Conservation (phyloP, 2,888 invertebrate genomes). For the Pachliopta kotzebuea region DNA sequence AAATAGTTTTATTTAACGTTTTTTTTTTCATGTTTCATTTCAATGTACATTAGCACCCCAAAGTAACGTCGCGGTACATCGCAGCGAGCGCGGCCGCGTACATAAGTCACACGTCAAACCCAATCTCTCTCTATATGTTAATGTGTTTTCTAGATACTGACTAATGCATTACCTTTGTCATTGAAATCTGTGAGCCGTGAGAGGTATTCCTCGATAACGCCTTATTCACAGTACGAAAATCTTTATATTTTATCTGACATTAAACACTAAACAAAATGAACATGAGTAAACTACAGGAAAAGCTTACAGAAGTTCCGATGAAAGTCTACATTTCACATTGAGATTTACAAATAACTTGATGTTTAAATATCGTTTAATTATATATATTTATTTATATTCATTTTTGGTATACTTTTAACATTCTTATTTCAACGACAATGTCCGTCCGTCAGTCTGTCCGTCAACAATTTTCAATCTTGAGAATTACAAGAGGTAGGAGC, state of each 20-base stretch:
- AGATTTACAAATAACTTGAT: no score
- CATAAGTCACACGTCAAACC: constrained; percentile 29
- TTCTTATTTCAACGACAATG: no score
- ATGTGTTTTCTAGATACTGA: constrained; percentile 30
- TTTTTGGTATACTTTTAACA: no score
- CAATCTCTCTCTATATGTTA: constrained; percentile 29
- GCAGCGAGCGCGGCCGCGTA: constrained; percentile 9
- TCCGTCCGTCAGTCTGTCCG: no score
- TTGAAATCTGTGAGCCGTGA: constrained; percentile 27
- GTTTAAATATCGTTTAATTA: no score
- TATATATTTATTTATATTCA: no score
- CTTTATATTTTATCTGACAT: constrained; percentile 6
- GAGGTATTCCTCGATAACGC: constrained; percentile 23
- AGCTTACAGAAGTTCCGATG: neutral
- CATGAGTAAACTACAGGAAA: neutral
- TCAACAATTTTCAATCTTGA: no score
- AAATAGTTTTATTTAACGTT: constrained; percentile 7
- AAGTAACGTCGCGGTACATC: constrained; percentile 3
- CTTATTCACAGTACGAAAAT: constrained; percentile 10
- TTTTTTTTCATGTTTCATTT: constrained; percentile 6
- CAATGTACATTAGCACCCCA: constrained; percentile 25
- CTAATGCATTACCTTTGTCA: constrained; percentile 30
- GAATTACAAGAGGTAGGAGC: no score
- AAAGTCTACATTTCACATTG: neutral
- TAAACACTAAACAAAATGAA: neutral